phyloP scores from a whole-genome alignment of 1,140 invertebrate genomes.

The Philaenus spumarius region DNA sequence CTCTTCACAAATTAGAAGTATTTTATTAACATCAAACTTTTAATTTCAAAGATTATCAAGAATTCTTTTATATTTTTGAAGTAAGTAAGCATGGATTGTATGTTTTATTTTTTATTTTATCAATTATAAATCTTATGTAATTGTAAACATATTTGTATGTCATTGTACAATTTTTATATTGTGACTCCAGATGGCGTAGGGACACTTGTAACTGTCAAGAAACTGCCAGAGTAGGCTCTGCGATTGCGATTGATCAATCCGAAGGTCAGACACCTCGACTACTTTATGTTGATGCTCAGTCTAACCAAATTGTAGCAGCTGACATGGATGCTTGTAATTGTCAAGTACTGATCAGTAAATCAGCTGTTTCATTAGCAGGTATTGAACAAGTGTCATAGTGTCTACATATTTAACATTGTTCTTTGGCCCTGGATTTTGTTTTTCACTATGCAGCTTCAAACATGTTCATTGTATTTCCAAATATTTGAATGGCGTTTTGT shows the following conservation, averaged over 20 bases:
- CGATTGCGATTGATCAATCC: slow-evolving; percentile 59
- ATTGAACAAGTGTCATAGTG: background rate
- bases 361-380: slow-evolving; percentile 25
- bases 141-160: background rate
- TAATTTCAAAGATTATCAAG: too few relatives aligned
- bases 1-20: too few relatives aligned
- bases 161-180: too few relatives aligned
- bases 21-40: too few relatives aligned
- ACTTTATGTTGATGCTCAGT: slow-evolving; percentile 55
- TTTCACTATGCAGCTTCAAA: too few relatives aligned
- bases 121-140: background rate
- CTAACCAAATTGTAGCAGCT: slow-evolving; percentile 52
- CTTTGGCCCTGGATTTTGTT: too few relatives aligned
- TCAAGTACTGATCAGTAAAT: slow-evolving; percentile 47
- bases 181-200: background rate
- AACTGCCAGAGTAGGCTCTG: slow-evolving; percentile 48
- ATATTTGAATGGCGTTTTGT: too few relatives aligned
- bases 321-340: slow-evolving; percentile 64
- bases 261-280: slow-evolving; percentile 49
- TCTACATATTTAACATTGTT: too few relatives aligned
- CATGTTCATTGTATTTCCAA: too few relatives aligned
- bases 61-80: background rate
- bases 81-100: background rate
- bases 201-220: slow-evolving; percentile 49
- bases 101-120: background rate